Percentiles rank a stretch among this genome's conserved stretches.
These are phyloP conservation scores for Neelides sp. DNA, from an alignment of 1,140 invertebrate species.

Conservation along the genomic window DNA sequence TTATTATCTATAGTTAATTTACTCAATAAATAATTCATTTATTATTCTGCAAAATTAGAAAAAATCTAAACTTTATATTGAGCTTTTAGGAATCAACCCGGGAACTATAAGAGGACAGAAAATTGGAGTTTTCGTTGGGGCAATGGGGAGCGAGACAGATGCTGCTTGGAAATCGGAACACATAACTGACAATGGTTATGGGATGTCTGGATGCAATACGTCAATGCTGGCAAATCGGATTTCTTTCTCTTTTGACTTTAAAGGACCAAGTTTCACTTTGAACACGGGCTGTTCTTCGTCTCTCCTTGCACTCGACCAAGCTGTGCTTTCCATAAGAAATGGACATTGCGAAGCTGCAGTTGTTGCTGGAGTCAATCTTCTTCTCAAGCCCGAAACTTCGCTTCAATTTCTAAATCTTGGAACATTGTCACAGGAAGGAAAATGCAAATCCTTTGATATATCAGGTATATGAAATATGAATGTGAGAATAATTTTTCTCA, in stretches of 20 bases:
- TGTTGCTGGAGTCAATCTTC: slow-evolving; percentile 68
- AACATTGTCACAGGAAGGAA: slow-evolving; percentile 71
- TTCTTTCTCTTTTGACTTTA: slow-evolving; percentile 49
- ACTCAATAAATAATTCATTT: too few species aligned
- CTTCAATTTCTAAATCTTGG: slow-evolving; percentile 73
- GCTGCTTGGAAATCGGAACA: too few species aligned
- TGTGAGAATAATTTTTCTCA: too few species aligned
- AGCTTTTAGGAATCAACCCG: slow-evolving; percentile 45
- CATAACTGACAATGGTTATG: slow-evolving; percentile 49
- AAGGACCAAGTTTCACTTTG: slow-evolving; percentile 65
- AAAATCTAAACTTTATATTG: too few species aligned
- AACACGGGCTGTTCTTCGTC: slow-evolving; percentile 87
- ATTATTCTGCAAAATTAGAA: too few species aligned
- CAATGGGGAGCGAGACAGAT: slow-evolving; percentile 59
- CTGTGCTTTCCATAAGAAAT: slow-evolving; percentile 57
- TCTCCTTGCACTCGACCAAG: slow-evolving; percentile 68
- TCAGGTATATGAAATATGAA: too few species aligned
- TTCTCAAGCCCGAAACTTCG: slow-evolving; percentile 71
- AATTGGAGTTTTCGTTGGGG: slow-evolving; percentile 68
- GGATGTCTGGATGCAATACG: slow-evolving; percentile 49
- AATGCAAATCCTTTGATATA: slow-evolving; percentile 81
- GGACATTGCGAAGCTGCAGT: slow-evolving; percentile 75
- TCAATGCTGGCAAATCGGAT: slow-evolving; percentile 54
- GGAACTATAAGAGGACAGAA: slow-evolving; percentile 51
- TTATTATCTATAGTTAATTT: too few species aligned